These are phyloP conservation scores for Nebria brevicollis DNA, from an alignment of 2,888 invertebrate species.

Conservation along the genomic window DNA sequence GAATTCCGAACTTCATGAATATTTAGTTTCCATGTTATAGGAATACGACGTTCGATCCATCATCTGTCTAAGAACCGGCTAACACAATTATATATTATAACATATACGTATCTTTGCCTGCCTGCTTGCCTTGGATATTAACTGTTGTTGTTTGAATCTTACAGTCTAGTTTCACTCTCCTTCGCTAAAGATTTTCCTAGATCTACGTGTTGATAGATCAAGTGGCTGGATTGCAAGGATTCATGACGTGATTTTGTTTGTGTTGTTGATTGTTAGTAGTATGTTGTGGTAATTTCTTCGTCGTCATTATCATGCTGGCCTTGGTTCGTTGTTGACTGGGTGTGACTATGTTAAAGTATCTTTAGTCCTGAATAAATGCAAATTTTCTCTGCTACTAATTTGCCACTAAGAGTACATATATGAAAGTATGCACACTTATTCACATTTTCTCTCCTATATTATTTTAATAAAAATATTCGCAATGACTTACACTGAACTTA, in stretches of 20 bases:
- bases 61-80: not conserved
- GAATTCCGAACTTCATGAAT: not conserved
- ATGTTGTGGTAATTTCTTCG: slow-evolving; percentile 35
- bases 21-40: not conserved
- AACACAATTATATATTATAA: slow-evolving; percentile 1
- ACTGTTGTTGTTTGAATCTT: not conserved
- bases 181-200: not conserved
- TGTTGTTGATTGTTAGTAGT: slow-evolving; percentile 33
- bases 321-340: not conserved
- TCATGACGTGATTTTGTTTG: slow-evolving; percentile 25
- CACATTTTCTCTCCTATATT: too few relatives aligned
- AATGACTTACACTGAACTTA: too few relatives aligned
- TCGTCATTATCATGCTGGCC: slow-evolving; percentile 3
- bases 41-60: not conserved
- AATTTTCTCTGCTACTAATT: slow-evolving; percentile 10
- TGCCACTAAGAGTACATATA: too few relatives aligned
- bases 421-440: too few relatives aligned
- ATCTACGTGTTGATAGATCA: slow-evolving; percentile 35
- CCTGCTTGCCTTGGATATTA: not conserved
- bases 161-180: not conserved
- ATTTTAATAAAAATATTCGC: too few relatives aligned
- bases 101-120: not conserved
- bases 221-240: slow-evolving; percentile 22
- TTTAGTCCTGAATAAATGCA: slow-evolving; percentile 29
- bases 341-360: slow-evolving; percentile 10